Percentiles rank a stretch among this genome's conserved stretches.
These are phyloP conservation scores for Tursiops truncatus DNA, from an alignment of 2,113 vertebrate species.

Conservation along the genomic window DNA sequence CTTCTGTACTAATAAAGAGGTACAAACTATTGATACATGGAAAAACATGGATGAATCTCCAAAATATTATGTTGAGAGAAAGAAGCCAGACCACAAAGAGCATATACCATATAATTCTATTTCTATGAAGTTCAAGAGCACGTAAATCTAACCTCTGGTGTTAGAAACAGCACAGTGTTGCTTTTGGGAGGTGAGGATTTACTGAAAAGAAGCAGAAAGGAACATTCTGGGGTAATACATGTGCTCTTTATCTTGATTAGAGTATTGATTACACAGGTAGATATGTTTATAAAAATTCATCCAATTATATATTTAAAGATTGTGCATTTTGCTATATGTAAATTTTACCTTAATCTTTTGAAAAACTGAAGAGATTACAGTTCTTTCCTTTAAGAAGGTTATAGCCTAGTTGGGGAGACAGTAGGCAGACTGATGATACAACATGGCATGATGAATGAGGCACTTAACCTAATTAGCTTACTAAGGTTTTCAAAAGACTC, in stretches of 20 bases:
- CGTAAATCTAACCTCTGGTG: background rate
- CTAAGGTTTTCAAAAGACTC: background rate
- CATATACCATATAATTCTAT: background rate
- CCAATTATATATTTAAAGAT: background rate
- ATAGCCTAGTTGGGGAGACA: background rate
- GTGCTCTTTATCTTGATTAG: background rate
- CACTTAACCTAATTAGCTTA: background rate
- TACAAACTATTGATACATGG: background rate
- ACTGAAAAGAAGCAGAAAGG: background rate
- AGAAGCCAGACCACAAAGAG: background rate
- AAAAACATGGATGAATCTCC: background rate
- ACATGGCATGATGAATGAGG: background rate
- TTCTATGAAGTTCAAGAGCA: background rate
- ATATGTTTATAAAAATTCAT: background rate
- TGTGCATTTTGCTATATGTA: background rate
- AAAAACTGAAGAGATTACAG: background rate
- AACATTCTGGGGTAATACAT: background rate
- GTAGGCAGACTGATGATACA: background rate
- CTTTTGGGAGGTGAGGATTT: background rate
- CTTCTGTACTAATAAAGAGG: background rate
- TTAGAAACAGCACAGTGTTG: background rate
- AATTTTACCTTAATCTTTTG: background rate
- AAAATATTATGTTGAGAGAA: background rate
- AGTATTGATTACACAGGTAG: background rate
- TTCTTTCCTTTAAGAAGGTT: background rate